These are phyloP conservation scores for Litocranius walleri DNA, from an alignment of 2,113 vertebrate genomes.

Conservation along the genomic window DNA sequence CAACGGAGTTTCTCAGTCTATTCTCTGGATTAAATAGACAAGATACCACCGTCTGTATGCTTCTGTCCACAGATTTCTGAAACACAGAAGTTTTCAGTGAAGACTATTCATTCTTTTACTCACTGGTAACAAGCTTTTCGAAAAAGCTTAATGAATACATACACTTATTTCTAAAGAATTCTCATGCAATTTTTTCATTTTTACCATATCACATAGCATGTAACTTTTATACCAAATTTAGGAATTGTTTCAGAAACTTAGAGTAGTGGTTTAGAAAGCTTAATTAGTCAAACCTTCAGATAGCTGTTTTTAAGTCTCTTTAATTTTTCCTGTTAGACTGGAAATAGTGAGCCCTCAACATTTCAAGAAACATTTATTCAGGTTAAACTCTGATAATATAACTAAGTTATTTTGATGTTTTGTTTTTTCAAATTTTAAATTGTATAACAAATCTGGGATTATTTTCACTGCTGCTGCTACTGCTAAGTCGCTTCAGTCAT, in stretches of 20 bases:
- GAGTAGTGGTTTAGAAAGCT: neutral
- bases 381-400: neutral
- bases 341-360: neutral
- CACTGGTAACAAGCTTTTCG: neutral
- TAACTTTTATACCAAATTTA: neutral
- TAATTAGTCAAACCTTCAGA: neutral
- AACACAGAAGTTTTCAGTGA: slow-evolving; percentile 71
- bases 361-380: neutral
- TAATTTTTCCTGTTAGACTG: neutral
- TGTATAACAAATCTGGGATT: neutral
- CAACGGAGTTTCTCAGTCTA: slow-evolving; percentile 75
- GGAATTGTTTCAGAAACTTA: neutral
- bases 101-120: neutral
- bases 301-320: neutral
- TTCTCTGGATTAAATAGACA: slow-evolving; percentile 82
- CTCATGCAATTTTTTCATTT: neutral
- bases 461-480: neutral
- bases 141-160: neutral
- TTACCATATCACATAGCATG: neutral
- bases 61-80: slow-evolving; percentile 85
- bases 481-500: no score
- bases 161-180: neutral
- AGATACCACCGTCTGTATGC: slow-evolving; percentile 84
- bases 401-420: neutral
- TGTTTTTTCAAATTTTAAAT: slow-evolving; percentile 5